phyloP scores from a whole-genome alignment of 2,113 vertebrate species.

The Charina bottae region DNA sequence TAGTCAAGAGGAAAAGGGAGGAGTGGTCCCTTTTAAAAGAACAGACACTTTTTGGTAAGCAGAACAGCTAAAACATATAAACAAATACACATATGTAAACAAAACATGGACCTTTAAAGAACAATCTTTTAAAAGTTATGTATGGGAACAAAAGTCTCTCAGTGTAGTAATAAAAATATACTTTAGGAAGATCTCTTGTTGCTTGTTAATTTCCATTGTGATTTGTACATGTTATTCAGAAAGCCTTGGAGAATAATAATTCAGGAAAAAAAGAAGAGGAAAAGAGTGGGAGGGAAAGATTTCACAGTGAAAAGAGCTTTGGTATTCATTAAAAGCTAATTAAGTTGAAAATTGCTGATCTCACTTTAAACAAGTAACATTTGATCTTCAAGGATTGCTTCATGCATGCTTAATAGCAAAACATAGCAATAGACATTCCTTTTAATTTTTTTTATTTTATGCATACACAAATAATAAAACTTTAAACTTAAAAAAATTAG shows the following conservation, averaged over 20 bases:
- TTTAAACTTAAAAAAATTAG: too few relatives aligned
- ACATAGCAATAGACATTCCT: not conserved
- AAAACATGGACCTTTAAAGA: not conserved
- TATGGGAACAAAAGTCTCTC: not conserved
- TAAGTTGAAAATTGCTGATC: constrained; percentile 18
- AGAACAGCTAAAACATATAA: not conserved
- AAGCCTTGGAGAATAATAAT: not conserved
- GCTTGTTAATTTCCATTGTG: not conserved
- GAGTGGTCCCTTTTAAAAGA: not conserved
- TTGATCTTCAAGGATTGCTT: not conserved
- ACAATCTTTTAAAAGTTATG: not conserved
- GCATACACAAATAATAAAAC: not conserved
- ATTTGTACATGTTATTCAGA: not conserved
- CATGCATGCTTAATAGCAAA: not conserved
- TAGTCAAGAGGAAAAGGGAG: not conserved
- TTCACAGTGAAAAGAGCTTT: not conserved
- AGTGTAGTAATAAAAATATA: not conserved
- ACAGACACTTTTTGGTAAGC: not conserved
- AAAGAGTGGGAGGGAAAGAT: not conserved
- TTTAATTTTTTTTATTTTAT: not conserved
- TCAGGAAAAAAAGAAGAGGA: not conserved
- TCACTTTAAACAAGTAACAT: constrained; percentile 7
- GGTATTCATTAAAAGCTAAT: constrained; percentile 12
- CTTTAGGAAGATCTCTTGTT: not conserved
- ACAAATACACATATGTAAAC: not conserved